These are phyloP conservation scores for Mormyrops attenuatus DNA, from an alignment of 2,797 vertebrate species.

Conservation along the genomic window DNA sequence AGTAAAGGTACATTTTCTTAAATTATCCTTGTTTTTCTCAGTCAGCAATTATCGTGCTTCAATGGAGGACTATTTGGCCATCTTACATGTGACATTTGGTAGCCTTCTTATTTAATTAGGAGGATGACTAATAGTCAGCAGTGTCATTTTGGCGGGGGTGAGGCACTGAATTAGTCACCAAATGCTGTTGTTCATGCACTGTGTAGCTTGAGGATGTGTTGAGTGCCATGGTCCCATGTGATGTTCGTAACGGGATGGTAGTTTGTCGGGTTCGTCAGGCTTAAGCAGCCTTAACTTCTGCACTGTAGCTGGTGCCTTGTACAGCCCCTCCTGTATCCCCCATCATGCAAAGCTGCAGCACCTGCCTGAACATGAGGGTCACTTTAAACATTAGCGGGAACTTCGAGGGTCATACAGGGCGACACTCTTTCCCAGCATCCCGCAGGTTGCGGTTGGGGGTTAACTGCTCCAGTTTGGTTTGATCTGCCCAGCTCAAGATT, in stretches of 20 bases:
- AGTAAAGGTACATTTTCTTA: constrained; percentile 1
- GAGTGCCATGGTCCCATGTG: not conserved
- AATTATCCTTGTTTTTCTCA: not conserved
- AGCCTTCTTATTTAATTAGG: not conserved
- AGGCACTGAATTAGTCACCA: not conserved
- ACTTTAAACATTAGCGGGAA: not conserved
- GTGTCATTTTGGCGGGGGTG: not conserved
- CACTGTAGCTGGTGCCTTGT: not conserved
- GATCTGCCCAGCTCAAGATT: not conserved
- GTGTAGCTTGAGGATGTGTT: not conserved
- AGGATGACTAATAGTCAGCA: not conserved
- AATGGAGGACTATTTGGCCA: not conserved
- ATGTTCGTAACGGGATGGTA: not conserved
- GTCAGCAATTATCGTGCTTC: not conserved
- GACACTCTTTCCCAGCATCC: not conserved
- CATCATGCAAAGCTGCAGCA: not conserved
- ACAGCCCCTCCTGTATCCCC: not conserved
- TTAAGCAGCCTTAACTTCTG: not conserved
- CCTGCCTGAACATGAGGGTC: not conserved
- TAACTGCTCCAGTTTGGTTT: not conserved
- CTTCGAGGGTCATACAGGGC: not conserved
- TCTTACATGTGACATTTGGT: not conserved
- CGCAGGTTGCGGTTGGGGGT: not conserved
- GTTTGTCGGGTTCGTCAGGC: not conserved
- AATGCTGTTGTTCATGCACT: not conserved